A percentile compares a stretch with the other conserved stretches of the same genome.
Evolutionary conservation across 2,888 invertebrate genomes (phyloP).

Genomic region (Priocnemis perturbator): DNA sequence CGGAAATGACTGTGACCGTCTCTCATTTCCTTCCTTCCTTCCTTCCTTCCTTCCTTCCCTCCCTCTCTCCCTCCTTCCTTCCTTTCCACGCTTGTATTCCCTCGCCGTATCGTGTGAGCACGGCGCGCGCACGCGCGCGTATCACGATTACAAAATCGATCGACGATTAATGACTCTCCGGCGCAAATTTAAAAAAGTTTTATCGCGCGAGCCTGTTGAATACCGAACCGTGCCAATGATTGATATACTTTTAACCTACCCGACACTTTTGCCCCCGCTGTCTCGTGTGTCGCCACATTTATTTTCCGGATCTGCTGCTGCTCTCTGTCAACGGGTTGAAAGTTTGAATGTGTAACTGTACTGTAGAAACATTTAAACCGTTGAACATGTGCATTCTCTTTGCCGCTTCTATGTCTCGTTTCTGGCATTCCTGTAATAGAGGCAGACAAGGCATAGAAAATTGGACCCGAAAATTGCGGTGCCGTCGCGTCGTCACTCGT

Average conservation of each 20-base stretch:
- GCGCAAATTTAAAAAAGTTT: background rate
- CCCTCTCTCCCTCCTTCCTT: slow-evolving; percentile 28
- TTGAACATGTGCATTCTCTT: too few species aligned
- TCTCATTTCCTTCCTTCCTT: slow-evolving; percentile 55
- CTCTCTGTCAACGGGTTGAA: too few species aligned
- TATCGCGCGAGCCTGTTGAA: background rate
- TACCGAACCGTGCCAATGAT: background rate
- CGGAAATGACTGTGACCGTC: slow-evolving; percentile 57
- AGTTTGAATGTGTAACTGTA: too few species aligned
- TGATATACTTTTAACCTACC: background rate
- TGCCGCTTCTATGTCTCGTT: too few species aligned
- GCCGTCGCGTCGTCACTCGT: too few species aligned
- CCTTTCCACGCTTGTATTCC: background rate
- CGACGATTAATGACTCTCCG: background rate
- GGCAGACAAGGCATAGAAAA: background rate
- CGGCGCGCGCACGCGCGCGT: background rate
- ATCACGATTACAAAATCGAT: background rate
- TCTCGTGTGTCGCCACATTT: too few species aligned
- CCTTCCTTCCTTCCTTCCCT: slow-evolving; percentile 42
- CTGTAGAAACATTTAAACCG: too few species aligned
- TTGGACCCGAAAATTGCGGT: slow-evolving; percentile 55
- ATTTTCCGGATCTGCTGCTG: too few species aligned
- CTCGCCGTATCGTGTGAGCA: too few species aligned
- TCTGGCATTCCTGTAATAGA: too few species aligned
- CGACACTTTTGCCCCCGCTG: too few species aligned